phyloP scores from a whole-genome alignment of 2,888 invertebrate species.

The Apodemia duryi region DNA sequence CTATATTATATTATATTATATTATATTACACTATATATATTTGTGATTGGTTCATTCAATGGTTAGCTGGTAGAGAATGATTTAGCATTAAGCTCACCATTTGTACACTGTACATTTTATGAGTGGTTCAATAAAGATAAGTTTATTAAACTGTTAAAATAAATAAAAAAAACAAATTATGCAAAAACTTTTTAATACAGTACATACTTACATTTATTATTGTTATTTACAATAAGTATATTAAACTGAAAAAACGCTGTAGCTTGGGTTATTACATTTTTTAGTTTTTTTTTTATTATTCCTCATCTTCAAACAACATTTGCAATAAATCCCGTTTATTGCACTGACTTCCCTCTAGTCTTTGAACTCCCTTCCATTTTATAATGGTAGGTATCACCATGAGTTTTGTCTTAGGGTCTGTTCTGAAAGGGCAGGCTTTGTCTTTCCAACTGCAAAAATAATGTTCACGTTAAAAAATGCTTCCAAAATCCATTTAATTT shows the following conservation, averaged over 20 bases:
- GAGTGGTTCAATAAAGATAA: too few species aligned
- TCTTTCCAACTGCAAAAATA: conserved; percentile 88
- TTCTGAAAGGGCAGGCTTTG: conserved; percentile 88
- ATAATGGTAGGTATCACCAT: conserved; percentile 91
- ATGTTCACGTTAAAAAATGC: background rate
- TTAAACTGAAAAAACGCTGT: background rate
- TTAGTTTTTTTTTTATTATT: conserved; percentile 38
- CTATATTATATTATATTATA: too few species aligned
- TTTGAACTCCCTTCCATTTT: conserved; percentile 87
- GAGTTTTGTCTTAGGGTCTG: conserved; percentile 83
- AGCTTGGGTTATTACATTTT: background rate
- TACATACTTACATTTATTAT: background rate
- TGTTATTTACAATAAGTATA: conserved; percentile 2
- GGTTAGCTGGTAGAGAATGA: too few species aligned
- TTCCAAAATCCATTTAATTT: too few species aligned
- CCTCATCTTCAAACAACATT: conserved; percentile 88
- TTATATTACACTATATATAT: too few species aligned
- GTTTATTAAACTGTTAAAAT: too few species aligned
- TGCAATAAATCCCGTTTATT: conserved; percentile 85
- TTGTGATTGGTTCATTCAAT: too few species aligned
- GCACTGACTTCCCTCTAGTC: conserved; percentile 89
- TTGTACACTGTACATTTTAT: too few species aligned
- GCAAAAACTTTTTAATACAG: conserved; percentile 1
- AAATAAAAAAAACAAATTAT: background rate
- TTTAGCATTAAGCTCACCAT: too few species aligned